These are phyloP conservation scores for Cantharis nigra DNA, from an alignment of 2,888 invertebrate species.

Conservation along the genomic window DNA sequence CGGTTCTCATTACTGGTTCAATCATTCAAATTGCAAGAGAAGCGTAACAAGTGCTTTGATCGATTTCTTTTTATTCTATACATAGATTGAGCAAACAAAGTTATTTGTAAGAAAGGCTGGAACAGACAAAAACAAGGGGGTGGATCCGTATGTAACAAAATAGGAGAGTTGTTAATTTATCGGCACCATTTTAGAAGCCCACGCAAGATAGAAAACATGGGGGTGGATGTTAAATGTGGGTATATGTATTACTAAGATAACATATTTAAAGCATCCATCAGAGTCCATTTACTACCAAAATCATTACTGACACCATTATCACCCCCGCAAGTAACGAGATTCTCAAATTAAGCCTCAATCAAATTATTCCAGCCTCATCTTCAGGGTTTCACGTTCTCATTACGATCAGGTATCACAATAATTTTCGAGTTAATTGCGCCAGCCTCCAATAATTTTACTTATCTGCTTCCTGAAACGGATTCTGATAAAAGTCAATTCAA, in stretches of 20 bases:
- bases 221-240: conserved; percentile 1
- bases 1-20: background rate
- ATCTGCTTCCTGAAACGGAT: background rate
- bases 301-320: background rate
- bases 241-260: conserved; percentile 1
- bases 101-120: conserved; percentile 8
- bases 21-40: background rate
- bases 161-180: background rate
- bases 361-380: background rate
- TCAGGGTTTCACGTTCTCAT: background rate
- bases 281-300: background rate
- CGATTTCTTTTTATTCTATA: background rate
- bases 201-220: background rate
- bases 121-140: conserved; percentile 10
- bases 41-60: conserved; percentile 12
- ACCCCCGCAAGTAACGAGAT: background rate
- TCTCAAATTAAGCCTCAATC: background rate
- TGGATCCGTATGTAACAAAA: conserved; percentile 2
- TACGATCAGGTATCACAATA: background rate
- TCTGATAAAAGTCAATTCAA: background rate
- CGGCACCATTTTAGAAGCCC: background rate
- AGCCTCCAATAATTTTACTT: background rate
- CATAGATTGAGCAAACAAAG: conserved; percentile 3
- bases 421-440: background rate
- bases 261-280: conserved; percentile 10